These are phyloP conservation scores for Phoenicopterus ruber DNA, from an alignment of 2,113 vertebrate genomes.

Conservation along the genomic window DNA sequence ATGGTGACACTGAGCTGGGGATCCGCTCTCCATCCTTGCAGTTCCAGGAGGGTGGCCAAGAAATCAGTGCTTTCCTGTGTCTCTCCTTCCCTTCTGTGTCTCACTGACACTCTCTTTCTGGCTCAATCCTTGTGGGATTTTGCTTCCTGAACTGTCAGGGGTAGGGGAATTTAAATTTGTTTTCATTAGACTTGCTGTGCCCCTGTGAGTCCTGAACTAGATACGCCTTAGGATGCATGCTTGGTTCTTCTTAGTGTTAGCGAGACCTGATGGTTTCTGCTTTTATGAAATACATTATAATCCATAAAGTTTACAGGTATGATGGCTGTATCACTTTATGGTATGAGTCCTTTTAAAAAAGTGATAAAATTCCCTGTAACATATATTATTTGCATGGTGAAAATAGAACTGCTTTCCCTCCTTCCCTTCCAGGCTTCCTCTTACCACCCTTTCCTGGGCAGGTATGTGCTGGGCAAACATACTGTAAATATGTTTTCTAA, in stretches of 20 bases:
- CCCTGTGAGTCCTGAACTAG: background rate
- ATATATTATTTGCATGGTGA: background rate
- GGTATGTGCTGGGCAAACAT: background rate
- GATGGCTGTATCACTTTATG: background rate
- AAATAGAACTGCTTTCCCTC: background rate
- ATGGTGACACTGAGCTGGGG: background rate
- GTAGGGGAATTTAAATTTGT: background rate
- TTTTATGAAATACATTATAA: background rate
- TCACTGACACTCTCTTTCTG: background rate
- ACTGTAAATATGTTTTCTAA: background rate
- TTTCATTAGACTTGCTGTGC: background rate
- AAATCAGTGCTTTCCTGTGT: background rate
- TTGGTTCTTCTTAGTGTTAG: background rate
- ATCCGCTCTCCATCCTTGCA: accelerated
- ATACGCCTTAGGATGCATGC: background rate
- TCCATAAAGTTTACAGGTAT: accelerated
- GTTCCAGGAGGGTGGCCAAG: background rate
- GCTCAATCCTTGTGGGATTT: background rate
- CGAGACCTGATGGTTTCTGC: background rate
- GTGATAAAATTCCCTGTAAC: background rate
- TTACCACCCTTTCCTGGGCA: background rate
- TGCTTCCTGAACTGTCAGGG: background rate
- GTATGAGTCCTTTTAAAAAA: accelerated
- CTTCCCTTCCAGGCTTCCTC: background rate
- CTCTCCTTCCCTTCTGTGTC: background rate